Evolutionary conservation across 1,140 invertebrate genomes (phyloP).

Genomic region (Caenorhabditis brenneri): DNA sequence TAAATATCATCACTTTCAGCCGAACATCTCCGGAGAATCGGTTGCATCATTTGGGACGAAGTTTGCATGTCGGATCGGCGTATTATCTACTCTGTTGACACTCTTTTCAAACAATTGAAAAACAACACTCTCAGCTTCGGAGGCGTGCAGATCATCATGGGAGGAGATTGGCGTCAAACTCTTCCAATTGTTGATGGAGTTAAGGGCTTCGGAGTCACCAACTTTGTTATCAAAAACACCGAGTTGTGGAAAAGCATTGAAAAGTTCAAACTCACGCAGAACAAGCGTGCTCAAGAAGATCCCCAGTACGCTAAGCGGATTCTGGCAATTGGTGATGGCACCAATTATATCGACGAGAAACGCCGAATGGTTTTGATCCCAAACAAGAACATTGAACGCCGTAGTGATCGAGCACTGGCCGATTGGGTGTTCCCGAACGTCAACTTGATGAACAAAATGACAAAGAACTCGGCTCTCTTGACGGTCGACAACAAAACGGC

Average conservation of each 20-base stretch:
- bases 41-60: constrained; percentile 48
- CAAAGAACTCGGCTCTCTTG: not conserved
- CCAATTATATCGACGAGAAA: not conserved
- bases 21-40: not conserved
- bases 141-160: constrained; percentile 62
- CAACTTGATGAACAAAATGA: not conserved
- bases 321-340: not conserved
- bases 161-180: constrained; percentile 62
- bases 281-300: constrained; percentile 49
- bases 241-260: constrained; percentile 1
- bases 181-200: not conserved
- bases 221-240: not conserved
- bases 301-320: not conserved
- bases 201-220: not conserved
- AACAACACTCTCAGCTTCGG: constrained; percentile 56
- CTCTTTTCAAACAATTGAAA: not conserved
- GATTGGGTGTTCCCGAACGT: not conserved
- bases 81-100: constrained; percentile 25
- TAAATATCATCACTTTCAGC: too few relatives aligned
- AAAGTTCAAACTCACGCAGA: not conserved
- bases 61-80: constrained; percentile 31
- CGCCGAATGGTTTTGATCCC: not conserved
- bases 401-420: not conserved
- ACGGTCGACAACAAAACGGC: constrained; percentile 6
- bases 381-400: not conserved